These are phyloP conservation scores for Syrphus vitripennis DNA, from an alignment of 2,888 invertebrate genomes.

Conservation along the genomic window DNA sequence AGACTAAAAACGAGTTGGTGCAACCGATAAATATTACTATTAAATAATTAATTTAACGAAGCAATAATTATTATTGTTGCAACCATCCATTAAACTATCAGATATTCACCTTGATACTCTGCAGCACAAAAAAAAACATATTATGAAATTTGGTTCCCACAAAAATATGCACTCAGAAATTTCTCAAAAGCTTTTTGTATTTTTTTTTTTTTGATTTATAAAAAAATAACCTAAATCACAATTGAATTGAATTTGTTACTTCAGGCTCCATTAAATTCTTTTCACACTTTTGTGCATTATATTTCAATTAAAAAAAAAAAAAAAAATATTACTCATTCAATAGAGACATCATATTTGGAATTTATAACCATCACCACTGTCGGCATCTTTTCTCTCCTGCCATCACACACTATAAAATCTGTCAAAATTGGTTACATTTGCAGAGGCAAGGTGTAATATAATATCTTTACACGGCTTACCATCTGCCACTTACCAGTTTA, in stretches of 20 bases:
- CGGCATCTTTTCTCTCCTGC: background rate
- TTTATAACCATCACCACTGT: background rate
- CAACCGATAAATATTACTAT: no score
- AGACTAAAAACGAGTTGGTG: no score
- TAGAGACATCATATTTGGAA: background rate
- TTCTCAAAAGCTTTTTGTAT: background rate
- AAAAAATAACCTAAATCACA: background rate
- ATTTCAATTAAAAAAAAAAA: background rate
- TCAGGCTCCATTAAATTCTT: background rate
- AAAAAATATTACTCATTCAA: slow-evolving; percentile 5
- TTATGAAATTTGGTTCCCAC: background rate
- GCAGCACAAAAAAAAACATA: background rate
- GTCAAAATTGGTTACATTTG: slow-evolving; percentile 14
- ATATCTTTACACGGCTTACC: slow-evolving; percentile 4
- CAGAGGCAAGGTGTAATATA: background rate
- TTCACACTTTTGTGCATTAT: slow-evolving; percentile 1
- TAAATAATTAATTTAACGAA: no score
- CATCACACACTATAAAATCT: background rate
- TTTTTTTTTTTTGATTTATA: no score
- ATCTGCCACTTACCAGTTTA: background rate
- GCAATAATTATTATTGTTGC: no score
- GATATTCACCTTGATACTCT: no score
- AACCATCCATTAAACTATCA: no score
- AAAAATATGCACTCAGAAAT: background rate
- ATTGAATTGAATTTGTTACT: background rate